These are phyloP conservation scores for Chrysopilus asiliformis DNA, from an alignment of 2,888 invertebrate species.

Conservation along the genomic window DNA sequence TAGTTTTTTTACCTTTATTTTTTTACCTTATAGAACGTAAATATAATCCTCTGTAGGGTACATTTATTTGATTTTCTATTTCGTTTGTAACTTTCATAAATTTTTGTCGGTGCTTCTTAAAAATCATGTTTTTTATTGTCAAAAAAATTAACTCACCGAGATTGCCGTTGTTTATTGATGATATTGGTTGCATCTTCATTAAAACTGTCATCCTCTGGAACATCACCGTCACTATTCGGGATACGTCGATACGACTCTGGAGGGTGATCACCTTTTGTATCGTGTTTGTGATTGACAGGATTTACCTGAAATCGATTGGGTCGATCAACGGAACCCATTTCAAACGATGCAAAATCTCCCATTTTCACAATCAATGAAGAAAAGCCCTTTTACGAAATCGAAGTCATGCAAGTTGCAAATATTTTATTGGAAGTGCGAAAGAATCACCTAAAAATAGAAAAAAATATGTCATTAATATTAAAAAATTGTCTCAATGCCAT, in stretches of 20 bases:
- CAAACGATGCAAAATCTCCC: conserved; percentile 31
- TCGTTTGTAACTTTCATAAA: too few relatives aligned
- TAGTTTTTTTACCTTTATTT: too few relatives aligned
- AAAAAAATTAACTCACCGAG: conserved; percentile 25
- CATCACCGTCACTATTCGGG: conserved; percentile 29
- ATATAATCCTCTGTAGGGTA: too few relatives aligned
- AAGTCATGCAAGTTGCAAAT: too few relatives aligned
- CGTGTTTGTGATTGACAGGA: conserved; percentile 31
- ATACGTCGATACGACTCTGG: conserved; percentile 32
- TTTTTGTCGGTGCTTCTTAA: too few relatives aligned
- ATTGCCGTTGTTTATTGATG: conserved; percentile 24
- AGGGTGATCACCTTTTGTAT: conserved; percentile 19
- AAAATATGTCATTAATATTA: too few relatives aligned
- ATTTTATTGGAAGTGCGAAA: too few relatives aligned
- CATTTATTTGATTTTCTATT: too few relatives aligned
- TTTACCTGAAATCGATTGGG: conserved; percentile 37
- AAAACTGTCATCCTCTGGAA: conserved; percentile 32
- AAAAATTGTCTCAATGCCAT: too few relatives aligned
- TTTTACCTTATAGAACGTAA: too few relatives aligned
- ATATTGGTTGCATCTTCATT: conserved; percentile 29
- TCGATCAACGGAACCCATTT: conserved; percentile 32
- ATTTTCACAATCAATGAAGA: conserved; percentile 20
- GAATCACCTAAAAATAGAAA: conserved; percentile 5
- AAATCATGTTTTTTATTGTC: too few relatives aligned
- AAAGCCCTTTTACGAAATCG: too few relatives aligned